A percentile compares a stretch with the other conserved stretches of the same genome.
Evolutionary conservation across 2,888 invertebrate species (phyloP).

Genomic region (Hirtodrosophila alboralis): DNA sequence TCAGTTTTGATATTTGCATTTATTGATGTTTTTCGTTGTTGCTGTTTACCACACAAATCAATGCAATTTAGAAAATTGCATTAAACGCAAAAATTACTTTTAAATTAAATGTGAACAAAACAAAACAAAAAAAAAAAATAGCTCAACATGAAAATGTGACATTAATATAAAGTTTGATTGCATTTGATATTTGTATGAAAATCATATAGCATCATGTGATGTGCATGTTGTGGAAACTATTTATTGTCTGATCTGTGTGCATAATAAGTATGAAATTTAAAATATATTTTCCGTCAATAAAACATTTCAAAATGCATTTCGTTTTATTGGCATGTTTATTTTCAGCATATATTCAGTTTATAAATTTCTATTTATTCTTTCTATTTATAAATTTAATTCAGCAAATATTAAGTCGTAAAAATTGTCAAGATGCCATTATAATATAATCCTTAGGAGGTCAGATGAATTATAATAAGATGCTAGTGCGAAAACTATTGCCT

Average conservation of each 20-base stretch:
- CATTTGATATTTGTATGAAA: slow-evolving; percentile 12
- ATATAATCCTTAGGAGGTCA: too few relatives aligned
- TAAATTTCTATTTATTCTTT: too few relatives aligned
- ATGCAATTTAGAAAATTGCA: slow-evolving; percentile 70
- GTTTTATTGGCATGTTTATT: slow-evolving; percentile 4
- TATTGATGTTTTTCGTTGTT: slow-evolving; percentile 20
- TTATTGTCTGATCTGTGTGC: slow-evolving; percentile 25
- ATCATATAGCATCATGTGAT: background rate
- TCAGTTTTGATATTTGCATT: slow-evolving; percentile 54
- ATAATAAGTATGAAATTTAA: too few relatives aligned
- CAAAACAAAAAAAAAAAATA: slow-evolving; percentile 6
- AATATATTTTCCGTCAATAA: too few relatives aligned
- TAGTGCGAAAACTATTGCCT: slow-evolving; percentile 18
- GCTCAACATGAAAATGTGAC: slow-evolving; percentile 15
- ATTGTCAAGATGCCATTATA: too few relatives aligned
- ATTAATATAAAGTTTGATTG: slow-evolving; percentile 37
- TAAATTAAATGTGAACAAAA: slow-evolving; percentile 47
- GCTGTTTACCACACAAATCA: slow-evolving; percentile 50
- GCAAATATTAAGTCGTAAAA: too few relatives aligned
- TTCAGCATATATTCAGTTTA: too few relatives aligned
- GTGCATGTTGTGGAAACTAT: too few relatives aligned
- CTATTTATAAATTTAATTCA: too few relatives aligned
- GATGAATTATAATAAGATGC: too few relatives aligned
- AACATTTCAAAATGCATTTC: slow-evolving; percentile 10
- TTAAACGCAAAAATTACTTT: slow-evolving; percentile 55